Percentiles rank a stretch among this genome's conserved stretches.
These are phyloP conservation scores for Drosophila subobscura DNA, from an alignment of 1,140 invertebrate species.

Conservation along the genomic window DNA sequence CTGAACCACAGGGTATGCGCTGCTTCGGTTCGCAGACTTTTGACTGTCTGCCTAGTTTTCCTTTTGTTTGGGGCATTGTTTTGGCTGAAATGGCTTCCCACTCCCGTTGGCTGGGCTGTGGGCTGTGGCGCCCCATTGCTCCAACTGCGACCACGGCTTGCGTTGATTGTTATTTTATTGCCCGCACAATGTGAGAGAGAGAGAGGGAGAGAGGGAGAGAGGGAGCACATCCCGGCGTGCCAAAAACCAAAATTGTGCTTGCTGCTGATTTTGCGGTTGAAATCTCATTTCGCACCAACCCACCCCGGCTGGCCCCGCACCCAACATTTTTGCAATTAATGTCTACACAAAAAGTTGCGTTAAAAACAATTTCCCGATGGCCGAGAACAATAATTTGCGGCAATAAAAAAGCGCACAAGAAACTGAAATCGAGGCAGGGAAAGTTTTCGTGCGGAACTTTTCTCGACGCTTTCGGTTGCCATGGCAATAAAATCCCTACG, in stretches of 20 bases:
- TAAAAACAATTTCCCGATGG: constrained; percentile 41
- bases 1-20: no score
- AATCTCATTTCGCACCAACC: constrained; percentile 67
- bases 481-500: no score
- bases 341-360: constrained; percentile 39
- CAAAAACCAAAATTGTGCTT: constrained; percentile 76
- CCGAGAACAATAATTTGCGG: constrained; percentile 35
- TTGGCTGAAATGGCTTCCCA: background rate
- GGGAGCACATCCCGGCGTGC: constrained; percentile 54
- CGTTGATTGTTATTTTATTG: constrained; percentile 80
- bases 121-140: background rate
- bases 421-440: constrained; percentile 6
- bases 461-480: no score
- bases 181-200: constrained; percentile 32
- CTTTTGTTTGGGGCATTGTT: no score
- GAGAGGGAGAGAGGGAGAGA: no score
- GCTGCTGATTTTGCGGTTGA: constrained; percentile 70
- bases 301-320: background rate
- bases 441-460: no score
- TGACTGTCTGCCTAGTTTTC: no score
- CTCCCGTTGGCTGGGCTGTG: background rate
- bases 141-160: constrained; percentile 58
- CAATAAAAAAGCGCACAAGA: constrained; percentile 14
- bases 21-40: no score
- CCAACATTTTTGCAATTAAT: constrained; percentile 54